Evolutionary conservation across 1,140 invertebrate genomes (phyloP).

Genomic region (Hesperophylax magnus): DNA sequence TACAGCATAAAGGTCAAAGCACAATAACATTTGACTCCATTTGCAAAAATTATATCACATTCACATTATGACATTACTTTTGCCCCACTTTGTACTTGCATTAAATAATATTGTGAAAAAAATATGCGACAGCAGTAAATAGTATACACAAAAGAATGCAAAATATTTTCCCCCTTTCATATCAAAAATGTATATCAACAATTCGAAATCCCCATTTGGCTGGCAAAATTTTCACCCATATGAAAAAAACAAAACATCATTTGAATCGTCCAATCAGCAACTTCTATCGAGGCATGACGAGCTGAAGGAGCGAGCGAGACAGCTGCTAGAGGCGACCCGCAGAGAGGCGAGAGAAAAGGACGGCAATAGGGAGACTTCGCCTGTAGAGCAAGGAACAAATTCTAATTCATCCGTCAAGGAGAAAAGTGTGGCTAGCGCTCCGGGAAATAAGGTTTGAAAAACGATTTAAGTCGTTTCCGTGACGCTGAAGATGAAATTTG

Average conservation of each 20-base stretch:
- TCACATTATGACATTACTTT: no score
- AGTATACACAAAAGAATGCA: neutral
- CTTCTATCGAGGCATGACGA: constrained; percentile 85
- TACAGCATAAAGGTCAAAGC: no score
- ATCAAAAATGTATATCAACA: neutral
- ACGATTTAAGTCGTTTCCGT: neutral
- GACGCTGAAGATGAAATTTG: no score
- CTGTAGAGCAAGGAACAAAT: constrained; percentile 24
- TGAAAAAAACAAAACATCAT: constrained; percentile 39
- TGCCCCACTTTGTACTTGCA: no score
- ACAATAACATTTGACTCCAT: no score
- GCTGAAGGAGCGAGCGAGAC: constrained; percentile 90
- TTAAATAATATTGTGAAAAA: no score
- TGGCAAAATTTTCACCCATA: constrained; percentile 9
- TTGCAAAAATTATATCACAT: no score
- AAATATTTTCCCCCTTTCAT: neutral
- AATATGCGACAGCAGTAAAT: neutral
- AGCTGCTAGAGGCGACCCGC: constrained; percentile 90
- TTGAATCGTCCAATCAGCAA: constrained; percentile 69
- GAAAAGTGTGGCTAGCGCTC: constrained; percentile 35
- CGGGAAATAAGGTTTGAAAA: constrained; percentile 53
- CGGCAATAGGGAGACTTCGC: constrained; percentile 58
- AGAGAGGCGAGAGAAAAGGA: constrained; percentile 78
- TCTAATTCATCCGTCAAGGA: constrained; percentile 45
- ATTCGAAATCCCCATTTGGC: neutral